Evolutionary conservation across 2,797 vertebrate species (phyloP), one percentile per base, ranked within the genome.

Genomic region (Paramormyrops hopkinsi): DNA sequence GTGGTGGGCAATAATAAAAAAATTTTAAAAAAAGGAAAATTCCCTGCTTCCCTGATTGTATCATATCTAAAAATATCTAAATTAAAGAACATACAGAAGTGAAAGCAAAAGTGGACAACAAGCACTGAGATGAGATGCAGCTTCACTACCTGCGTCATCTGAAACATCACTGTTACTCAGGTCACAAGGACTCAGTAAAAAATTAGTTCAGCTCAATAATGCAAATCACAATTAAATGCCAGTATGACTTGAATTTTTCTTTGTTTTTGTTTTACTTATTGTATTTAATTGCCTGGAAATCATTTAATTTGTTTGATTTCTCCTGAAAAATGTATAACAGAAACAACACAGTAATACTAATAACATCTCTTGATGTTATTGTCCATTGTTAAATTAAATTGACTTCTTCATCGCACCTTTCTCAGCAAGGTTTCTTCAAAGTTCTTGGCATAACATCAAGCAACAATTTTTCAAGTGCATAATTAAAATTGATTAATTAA

Each of bases 191-290:
- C 90, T 83, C 69, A 33, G 88, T 89, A 56, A 56, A 54, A 54
- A 54, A 2, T 19, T 54, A 54, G 17, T 19, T 90, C 91, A 89
- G 87, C 51, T 89, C 91, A 91, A 56, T 33, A 44, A 65, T 53
- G n/a, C 62, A 88, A 53, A 88, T 88, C 88, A 29, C 90, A 91
- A 92, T 91, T 92, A 92, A 88, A 89, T 50, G 87, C 84, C 88
- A 89, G 82, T 22, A 73, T 69, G 87, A 56, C 59, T 87, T 85
- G 2, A 12, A 9, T 69, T 29, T 12, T 37, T 62, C 46, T 87
- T 82, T 25, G 14, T 22, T 87, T 83, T 89, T 29, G 29, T 88
- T 88, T 83, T 56, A 53, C 85, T 87, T 84, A 87, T 48, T 90
- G 88, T 89, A 88, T 91, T 89, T 91, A 91, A 90, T 91, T 86